phyloP scores from a whole-genome alignment of 2,113 vertebrate genomes.

The Clarias magur region DNA sequence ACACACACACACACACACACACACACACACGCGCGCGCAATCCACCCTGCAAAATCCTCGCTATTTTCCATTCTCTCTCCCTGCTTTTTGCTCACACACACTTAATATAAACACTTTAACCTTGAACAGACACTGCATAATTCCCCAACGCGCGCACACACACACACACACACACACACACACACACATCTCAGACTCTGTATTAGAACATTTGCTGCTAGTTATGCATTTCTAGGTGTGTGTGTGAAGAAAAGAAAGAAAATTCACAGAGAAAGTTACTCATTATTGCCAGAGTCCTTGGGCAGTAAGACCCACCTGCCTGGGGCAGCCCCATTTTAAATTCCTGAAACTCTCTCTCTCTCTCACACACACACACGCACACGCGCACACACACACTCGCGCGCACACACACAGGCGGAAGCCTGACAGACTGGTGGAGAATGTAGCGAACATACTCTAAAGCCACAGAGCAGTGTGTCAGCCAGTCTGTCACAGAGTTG shows the following conservation, averaged over 20 bases:
- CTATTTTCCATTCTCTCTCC: no score
- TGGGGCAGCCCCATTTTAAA: conserved; percentile 32
- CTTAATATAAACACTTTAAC: no score
- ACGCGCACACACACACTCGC: conserved; percentile 41
- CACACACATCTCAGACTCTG: not conserved
- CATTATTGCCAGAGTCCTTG: conserved; percentile 26
- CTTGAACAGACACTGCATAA: not conserved
- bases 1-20: not conserved
- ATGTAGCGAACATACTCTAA: conserved; percentile 73
- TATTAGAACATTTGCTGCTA: not conserved
- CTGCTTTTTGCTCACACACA: not conserved
- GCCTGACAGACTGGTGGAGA: conserved; percentile 67
- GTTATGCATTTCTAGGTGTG: conserved; percentile 1
- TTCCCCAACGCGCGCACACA: not conserved
- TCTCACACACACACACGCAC: conserved; percentile 14
- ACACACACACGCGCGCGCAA: not conserved
- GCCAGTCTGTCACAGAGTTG: conserved; percentile 61
- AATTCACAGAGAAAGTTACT: conserved; percentile 20
- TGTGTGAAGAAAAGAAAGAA: not conserved
- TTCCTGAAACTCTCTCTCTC: no score
- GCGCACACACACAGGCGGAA: conserved; percentile 49
- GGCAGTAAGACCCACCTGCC: conserved; percentile 8
- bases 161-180: not conserved
- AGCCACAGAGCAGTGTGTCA: conserved; percentile 62
- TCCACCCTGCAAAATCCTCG: no score